Evolutionary conservation across 2,797 vertebrate genomes (phyloP).

Genomic region (Anniella stebbinsi): DNA sequence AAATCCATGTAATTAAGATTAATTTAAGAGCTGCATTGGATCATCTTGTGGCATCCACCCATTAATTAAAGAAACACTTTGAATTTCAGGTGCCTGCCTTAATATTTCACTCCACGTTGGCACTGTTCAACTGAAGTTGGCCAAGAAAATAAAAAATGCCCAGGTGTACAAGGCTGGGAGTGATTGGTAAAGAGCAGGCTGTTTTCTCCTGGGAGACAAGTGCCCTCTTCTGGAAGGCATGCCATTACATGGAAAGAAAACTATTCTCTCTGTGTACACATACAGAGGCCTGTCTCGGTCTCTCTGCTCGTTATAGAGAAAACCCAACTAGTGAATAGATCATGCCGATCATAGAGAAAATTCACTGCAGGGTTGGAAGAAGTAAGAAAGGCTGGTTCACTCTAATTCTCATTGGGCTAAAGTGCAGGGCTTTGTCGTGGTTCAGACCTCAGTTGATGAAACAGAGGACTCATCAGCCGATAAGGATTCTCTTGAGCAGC

Average conservation of each 20-base stretch:
- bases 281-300: neutral
- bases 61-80: constrained; percentile 84
- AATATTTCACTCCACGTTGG: constrained; percentile 76
- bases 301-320: neutral
- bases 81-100: constrained; percentile 77
- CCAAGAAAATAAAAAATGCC: constrained; percentile 55
- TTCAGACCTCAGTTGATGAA: neutral
- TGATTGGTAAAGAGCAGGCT: constrained; percentile 17
- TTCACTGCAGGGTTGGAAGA: neutral
- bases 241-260: rapidly evolving
- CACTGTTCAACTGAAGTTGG: constrained; percentile 72
- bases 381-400: neutral
- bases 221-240: constrained; percentile 75
- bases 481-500: neutral
- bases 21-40: constrained; percentile 83
- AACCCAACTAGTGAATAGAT: neutral
- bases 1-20: constrained; percentile 85
- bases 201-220: constrained; percentile 58
- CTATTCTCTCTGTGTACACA: neutral
- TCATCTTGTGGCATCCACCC: constrained; percentile 81
- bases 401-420: neutral
- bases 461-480: neutral
- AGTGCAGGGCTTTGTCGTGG: neutral
- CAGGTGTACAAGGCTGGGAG: constrained; percentile 54
- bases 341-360: neutral